A percentile compares a stretch with the other conserved stretches of the same genome.
Conservation (phyloP, 2,797 vertebrate species). For the Otolemur crassicaudatus region DNA sequence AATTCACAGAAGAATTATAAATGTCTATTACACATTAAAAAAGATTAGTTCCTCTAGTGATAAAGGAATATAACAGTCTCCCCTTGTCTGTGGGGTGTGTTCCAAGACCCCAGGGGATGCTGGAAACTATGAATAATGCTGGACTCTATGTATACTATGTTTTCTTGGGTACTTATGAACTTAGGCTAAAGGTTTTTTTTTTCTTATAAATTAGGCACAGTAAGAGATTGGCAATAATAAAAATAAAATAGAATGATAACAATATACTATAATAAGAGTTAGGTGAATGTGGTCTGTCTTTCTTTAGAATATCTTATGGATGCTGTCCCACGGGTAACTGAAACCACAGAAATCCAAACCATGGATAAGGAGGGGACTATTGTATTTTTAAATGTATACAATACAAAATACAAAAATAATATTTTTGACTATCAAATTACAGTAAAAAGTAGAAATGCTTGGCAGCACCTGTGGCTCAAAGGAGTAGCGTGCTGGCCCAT, state of each 20-base stretch:
- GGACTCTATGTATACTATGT: neutral
- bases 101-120: neutral
- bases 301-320: neutral
- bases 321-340: neutral
- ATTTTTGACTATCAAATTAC: neutral
- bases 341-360: neutral
- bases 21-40: neutral
- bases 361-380: neutral
- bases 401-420: neutral
- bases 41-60: neutral
- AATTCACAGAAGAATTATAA: neutral
- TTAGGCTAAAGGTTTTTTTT: neutral
- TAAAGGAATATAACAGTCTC: neutral
- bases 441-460: neutral
- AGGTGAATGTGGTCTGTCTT: neutral
- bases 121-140: no score
- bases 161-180: neutral
- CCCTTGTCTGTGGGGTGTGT: neutral
- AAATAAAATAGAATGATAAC: neutral
- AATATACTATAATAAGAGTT: neutral
- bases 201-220: neutral
- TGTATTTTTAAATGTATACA: slow-evolving; percentile 31
- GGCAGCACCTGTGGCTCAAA: no score
- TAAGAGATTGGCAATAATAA: neutral
- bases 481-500: no score